Conservation (phyloP, 1,140 invertebrate genomes). For the Heliconius nattereri region DNA sequence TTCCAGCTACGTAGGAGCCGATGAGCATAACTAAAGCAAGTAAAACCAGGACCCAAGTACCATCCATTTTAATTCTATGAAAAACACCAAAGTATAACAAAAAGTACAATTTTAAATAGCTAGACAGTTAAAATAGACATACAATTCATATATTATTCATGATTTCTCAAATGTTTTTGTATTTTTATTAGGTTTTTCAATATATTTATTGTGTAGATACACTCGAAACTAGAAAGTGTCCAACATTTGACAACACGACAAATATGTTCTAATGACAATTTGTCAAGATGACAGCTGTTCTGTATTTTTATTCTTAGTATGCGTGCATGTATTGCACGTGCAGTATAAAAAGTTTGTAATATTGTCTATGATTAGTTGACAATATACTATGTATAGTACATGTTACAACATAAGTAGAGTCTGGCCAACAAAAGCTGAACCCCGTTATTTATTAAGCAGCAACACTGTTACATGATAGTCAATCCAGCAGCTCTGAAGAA, state of each 20-base stretch:
- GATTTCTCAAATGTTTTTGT: background rate
- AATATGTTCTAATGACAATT: constrained; percentile 16
- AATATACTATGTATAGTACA: background rate
- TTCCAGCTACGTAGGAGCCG: constrained; percentile 96
- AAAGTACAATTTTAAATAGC: background rate
- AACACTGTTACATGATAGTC: too few relatives aligned
- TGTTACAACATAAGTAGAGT: too few relatives aligned
- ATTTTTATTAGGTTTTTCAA: background rate
- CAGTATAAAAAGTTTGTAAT: background rate
- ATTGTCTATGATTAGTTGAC: background rate
- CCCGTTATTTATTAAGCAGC: too few relatives aligned
- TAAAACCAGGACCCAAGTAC: constrained; percentile 89
- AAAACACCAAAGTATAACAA: constrained; percentile 17
- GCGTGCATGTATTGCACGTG: too few relatives aligned
- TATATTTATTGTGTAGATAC: constrained; percentile 16
- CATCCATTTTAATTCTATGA: constrained; percentile 86
- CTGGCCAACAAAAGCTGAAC: too few relatives aligned
- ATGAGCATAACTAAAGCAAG: constrained; percentile 95
- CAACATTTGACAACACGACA: constrained; percentile 35
- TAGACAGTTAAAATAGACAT: background rate
- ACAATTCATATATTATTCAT: constrained; percentile 6
- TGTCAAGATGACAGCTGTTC: constrained; percentile 5
- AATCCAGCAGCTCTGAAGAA: too few relatives aligned
- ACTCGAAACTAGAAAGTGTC: background rate
- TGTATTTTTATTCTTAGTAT: background rate